A percentile compares a stretch with the other conserved stretches of the same genome.
phyloP scores from a whole-genome alignment of 1,140 invertebrate genomes.

The Bombus cullumanus region DNA sequence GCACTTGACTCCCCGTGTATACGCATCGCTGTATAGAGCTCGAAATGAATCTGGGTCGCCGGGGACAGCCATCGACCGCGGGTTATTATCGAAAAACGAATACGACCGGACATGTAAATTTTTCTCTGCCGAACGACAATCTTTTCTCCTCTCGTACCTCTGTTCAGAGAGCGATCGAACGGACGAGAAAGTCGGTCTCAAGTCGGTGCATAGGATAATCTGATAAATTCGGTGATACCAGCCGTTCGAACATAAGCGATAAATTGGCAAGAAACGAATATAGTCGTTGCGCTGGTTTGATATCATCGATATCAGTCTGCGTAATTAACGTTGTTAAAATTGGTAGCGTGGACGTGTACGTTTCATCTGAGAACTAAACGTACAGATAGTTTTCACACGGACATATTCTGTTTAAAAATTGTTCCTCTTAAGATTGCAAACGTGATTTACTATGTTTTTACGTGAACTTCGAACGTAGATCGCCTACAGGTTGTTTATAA shows the following conservation, averaged over 20 bases:
- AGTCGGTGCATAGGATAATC: background rate
- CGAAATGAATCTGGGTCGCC: slow-evolving; percentile 57
- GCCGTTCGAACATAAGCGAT: too few relatives aligned
- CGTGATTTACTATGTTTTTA: too few relatives aligned
- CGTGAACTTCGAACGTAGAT: too few relatives aligned
- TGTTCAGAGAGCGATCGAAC: slow-evolving; percentile 9
- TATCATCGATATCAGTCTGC: too few relatives aligned
- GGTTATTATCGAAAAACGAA: slow-evolving; percentile 47
- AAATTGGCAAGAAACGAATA: background rate
- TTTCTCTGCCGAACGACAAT: background rate
- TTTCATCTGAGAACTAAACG: too few relatives aligned
- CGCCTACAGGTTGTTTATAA: too few relatives aligned
- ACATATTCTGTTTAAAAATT: too few relatives aligned
- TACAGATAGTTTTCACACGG: too few relatives aligned
- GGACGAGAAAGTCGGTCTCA: background rate
- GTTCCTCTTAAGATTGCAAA: too few relatives aligned
- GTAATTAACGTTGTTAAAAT: too few relatives aligned
- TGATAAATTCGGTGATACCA: too few relatives aligned
- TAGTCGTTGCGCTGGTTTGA: background rate
- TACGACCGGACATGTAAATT: slow-evolving; percentile 31
- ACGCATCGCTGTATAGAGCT: slow-evolving; percentile 36
- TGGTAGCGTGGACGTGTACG: accelerated
- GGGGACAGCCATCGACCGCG: slow-evolving; percentile 38
- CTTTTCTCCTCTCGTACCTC: background rate
- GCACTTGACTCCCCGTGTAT: slow-evolving; percentile 14